Percentiles rank a stretch among this genome's conserved stretches.
Conservation (phyloP, 2,113 vertebrate genomes). For the Phalacrocorax brasilianus region DNA sequence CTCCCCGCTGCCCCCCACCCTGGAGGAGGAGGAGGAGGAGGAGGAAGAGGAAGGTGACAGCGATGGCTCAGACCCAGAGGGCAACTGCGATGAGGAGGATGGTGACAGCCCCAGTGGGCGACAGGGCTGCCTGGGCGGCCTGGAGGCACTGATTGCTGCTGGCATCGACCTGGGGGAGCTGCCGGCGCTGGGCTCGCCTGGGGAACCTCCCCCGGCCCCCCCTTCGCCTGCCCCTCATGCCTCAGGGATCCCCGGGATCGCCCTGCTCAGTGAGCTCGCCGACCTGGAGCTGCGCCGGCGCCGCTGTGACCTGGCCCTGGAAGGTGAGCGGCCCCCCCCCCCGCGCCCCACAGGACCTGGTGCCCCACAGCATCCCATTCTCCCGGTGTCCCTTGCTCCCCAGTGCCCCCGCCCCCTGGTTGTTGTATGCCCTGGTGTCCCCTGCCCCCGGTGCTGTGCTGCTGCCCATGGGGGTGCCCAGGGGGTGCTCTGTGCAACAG, state of each 20-base stretch:
- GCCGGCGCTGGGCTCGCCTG: constrained; percentile 46
- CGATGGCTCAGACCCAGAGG: constrained; percentile 51
- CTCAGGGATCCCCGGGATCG: constrained; percentile 85
- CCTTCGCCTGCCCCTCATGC: constrained; percentile 18
- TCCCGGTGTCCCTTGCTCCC: not conserved
- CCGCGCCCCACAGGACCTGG: not conserved
- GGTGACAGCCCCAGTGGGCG: not conserved
- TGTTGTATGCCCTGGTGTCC: not conserved
- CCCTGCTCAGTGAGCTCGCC: constrained; percentile 92
- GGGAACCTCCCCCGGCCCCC: not conserved
- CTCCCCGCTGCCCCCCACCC: constrained; percentile 62
- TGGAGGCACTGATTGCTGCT: constrained; percentile 91
- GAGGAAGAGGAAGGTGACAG: constrained; percentile 52
- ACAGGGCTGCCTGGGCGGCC: constrained; percentile 62
- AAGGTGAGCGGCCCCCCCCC: not conserved
- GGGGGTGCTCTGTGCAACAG: not conserved
- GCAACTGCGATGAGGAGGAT: not conserved
- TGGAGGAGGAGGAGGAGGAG: constrained; percentile 7
- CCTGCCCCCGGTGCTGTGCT: not conserved
- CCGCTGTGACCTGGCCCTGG: not conserved
- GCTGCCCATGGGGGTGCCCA: not conserved
- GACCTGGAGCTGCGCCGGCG: constrained; percentile 86
- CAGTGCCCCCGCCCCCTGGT: fast-evolving
- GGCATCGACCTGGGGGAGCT: constrained; percentile 83
- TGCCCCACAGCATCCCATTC: not conserved